phyloP scores from a whole-genome alignment of 2,113 vertebrate species.

The Regulus satrapa region DNA sequence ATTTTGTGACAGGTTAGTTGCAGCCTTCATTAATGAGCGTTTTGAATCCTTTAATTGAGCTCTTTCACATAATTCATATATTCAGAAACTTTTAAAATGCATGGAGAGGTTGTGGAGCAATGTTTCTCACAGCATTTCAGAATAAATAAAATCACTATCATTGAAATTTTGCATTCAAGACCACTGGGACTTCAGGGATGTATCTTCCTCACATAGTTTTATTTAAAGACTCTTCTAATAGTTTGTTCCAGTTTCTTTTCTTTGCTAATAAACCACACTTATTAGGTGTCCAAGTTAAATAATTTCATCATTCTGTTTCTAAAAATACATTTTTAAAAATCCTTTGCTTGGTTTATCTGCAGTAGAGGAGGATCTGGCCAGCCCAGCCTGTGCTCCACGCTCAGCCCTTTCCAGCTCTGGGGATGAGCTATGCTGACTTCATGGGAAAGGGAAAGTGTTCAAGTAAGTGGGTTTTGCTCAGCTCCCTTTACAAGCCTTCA shows the following conservation, averaged over 20 bases:
- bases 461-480: background rate
- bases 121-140: background rate
- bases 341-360: background rate
- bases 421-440: background rate
- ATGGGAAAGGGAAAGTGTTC: background rate
- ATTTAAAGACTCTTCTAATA: background rate
- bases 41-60: background rate
- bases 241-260: background rate
- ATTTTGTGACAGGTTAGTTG: background rate
- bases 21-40: background rate
- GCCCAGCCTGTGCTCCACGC: background rate
- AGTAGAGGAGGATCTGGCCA: background rate
- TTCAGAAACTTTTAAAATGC: background rate
- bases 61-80: background rate
- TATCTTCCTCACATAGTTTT: background rate
- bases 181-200: background rate
- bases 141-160: background rate
- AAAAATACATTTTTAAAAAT: background rate
- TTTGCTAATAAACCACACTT: background rate
- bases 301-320: background rate
- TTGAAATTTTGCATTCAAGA: background rate
- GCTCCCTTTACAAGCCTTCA: background rate
- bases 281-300: background rate
- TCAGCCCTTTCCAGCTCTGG: background rate
- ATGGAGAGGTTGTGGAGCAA: background rate